phyloP scores from a whole-genome alignment of 2,888 invertebrate genomes.

The Timema podura region DNA sequence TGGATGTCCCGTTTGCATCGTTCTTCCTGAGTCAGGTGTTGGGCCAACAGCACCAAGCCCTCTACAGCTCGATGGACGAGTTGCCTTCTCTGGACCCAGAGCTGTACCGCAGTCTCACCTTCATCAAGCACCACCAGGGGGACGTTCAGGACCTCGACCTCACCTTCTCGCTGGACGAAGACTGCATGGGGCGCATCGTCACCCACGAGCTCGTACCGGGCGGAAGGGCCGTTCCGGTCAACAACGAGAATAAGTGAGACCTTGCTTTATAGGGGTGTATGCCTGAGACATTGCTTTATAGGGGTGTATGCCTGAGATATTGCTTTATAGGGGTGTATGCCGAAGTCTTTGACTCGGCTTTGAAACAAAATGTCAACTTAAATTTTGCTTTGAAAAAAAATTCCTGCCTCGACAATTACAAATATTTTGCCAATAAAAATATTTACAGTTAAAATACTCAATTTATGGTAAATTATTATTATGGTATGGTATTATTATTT shows the following conservation, averaged over 20 bases:
- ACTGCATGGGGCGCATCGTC: slow-evolving; percentile 86
- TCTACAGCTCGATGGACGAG: slow-evolving; percentile 98
- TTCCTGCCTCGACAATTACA: no score
- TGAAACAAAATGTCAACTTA: no score
- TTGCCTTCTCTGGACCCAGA: slow-evolving; percentile 94
- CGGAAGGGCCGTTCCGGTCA: slow-evolving; percentile 87
- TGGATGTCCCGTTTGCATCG: slow-evolving; percentile 97
- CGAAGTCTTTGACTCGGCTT: no score
- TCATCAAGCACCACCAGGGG: slow-evolving; percentile 85
- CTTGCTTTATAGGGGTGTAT: no score
- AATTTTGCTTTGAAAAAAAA: no score
- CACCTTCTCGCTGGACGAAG: slow-evolving; percentile 95
- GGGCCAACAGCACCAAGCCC: slow-evolving; percentile 86
- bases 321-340: no score
- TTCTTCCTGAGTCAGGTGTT: slow-evolving; percentile 96
- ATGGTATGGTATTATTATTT: no score
- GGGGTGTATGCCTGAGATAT: no score
- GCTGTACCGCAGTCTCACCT: slow-evolving; percentile 91
- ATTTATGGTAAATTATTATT: no score
- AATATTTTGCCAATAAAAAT: no score
- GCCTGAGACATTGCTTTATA: no score
- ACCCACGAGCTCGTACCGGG: slow-evolving; percentile 96
- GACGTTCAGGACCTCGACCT: slow-evolving; percentile 91
- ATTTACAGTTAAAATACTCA: no score
- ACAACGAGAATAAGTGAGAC: slow-evolving; percentile 89